Percentiles rank a stretch among this genome's conserved stretches.
Conservation (phyloP, 1,140 invertebrate species). For the Hyposmocoma kahamanoa region DNA sequence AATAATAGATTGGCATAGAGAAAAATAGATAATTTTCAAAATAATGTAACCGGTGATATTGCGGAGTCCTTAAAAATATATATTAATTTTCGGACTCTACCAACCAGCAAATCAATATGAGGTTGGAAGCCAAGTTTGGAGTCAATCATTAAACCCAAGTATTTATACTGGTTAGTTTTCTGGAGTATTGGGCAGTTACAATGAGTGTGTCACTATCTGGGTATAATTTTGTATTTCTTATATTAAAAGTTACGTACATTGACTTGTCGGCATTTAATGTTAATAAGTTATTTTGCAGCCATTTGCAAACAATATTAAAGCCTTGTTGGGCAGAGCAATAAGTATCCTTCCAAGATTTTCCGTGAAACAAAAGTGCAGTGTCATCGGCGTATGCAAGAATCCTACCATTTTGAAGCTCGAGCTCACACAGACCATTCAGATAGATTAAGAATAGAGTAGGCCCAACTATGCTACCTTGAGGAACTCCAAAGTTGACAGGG, state of each 20-base stretch:
- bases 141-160: neutral
- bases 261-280: neutral
- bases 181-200: neutral
- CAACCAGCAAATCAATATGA: neutral
- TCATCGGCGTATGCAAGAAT: neutral
- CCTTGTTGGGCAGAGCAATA: neutral
- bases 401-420: neutral
- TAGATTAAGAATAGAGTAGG: neutral
- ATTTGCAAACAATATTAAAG: neutral
- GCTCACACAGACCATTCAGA: neutral
- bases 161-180: neutral
- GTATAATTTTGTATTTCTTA: neutral
- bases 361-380: neutral
- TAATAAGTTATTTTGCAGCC: neutral
- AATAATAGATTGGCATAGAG: neutral
- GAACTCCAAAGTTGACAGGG: neutral
- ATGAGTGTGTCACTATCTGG: neutral
- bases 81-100: neutral
- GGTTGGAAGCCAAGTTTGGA: neutral
- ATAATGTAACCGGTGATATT: neutral
- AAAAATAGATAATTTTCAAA: neutral
- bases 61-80: no score
- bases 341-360: neutral
- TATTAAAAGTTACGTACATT: neutral
- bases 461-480: neutral